Percentiles rank a stretch among this genome's conserved stretches.
These are phyloP conservation scores for Danaus chrysippus DNA, from an alignment of 2,888 invertebrate species.

Conservation along the genomic window DNA sequence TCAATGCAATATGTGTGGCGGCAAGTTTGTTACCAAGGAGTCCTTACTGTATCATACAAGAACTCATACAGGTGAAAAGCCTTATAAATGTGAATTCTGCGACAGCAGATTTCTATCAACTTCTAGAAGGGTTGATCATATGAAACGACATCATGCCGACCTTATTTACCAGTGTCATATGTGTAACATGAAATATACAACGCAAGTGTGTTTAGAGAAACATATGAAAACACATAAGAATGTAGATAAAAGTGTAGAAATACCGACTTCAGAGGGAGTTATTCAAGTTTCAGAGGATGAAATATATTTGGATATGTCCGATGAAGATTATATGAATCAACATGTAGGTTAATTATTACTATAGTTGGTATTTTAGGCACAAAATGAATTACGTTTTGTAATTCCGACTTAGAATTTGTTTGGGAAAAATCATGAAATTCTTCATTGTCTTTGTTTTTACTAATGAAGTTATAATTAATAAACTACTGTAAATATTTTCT, in stretches of 20 bases:
- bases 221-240: constrained; percentile 41
- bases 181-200: constrained; percentile 53
- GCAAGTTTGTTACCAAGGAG: constrained; percentile 62
- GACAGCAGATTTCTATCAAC: constrained; percentile 54
- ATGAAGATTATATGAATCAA: constrained; percentile 31
- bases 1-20: constrained; percentile 49
- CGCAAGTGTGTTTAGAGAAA: constrained; percentile 44
- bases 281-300: constrained; percentile 18
- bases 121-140: constrained; percentile 56
- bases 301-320: constrained; percentile 23
- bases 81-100: constrained; percentile 58
- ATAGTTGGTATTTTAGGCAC: too few relatives aligned
- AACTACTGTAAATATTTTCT: neutral
- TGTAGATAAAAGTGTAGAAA: constrained; percentile 9
- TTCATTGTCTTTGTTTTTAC: too few relatives aligned
- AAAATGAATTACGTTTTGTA: too few relatives aligned
- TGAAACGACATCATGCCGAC: constrained; percentile 50
- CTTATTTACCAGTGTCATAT: constrained; percentile 49
- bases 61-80: constrained; percentile 65
- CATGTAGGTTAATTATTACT: constrained; percentile 25
- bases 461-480: neutral
- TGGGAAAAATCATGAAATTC: too few relatives aligned
- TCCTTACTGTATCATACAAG: constrained; percentile 64
- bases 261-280: constrained; percentile 10
- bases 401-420: too few relatives aligned